Conservation (phyloP, 1,140 invertebrate genomes). For the Hyposmocoma kahamanoa region DNA sequence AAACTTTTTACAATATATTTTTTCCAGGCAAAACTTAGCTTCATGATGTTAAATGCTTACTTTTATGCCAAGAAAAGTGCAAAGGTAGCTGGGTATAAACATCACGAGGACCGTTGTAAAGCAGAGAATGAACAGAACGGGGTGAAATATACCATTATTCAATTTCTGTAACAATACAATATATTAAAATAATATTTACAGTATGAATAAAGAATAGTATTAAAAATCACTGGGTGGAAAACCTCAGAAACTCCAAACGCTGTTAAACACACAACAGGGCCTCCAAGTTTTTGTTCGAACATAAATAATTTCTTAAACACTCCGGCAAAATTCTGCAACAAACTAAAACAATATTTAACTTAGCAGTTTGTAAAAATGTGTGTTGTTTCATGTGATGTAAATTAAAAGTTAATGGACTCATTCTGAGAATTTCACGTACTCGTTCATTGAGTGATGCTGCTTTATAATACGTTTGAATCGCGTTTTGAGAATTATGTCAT, state of each 20-base stretch:
- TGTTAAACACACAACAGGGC: constrained; percentile 33
- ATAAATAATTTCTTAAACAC: constrained; percentile 46
- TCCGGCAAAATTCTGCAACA: constrained; percentile 30
- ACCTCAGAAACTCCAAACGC: constrained; percentile 25
- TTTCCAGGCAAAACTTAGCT: no score
- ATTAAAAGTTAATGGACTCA: background rate
- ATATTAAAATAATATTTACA: no score
- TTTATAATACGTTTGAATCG: constrained; percentile 37
- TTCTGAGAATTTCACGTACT: constrained; percentile 14
- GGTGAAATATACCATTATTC: constrained; percentile 33
- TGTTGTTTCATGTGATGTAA: background rate
- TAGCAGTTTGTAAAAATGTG: background rate
- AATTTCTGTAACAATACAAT: no score
- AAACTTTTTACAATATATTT: no score
- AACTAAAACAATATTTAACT: constrained; percentile 21
- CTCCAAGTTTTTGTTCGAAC: constrained; percentile 38
- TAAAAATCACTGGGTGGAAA: no score
- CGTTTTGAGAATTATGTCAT: constrained; percentile 24
- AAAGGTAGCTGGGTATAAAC: constrained; percentile 41
- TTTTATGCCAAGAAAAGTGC: constrained; percentile 36
- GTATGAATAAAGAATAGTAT: no score
- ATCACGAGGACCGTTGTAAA: constrained; percentile 25
- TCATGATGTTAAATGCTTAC: no score
- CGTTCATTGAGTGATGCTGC: constrained; percentile 41
- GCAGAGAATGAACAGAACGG: constrained; percentile 32